Percentiles rank a stretch among this genome's conserved stretches.
Conservation (phyloP, 1,140 invertebrate genomes). For the Scylla paramamosain region DNA sequence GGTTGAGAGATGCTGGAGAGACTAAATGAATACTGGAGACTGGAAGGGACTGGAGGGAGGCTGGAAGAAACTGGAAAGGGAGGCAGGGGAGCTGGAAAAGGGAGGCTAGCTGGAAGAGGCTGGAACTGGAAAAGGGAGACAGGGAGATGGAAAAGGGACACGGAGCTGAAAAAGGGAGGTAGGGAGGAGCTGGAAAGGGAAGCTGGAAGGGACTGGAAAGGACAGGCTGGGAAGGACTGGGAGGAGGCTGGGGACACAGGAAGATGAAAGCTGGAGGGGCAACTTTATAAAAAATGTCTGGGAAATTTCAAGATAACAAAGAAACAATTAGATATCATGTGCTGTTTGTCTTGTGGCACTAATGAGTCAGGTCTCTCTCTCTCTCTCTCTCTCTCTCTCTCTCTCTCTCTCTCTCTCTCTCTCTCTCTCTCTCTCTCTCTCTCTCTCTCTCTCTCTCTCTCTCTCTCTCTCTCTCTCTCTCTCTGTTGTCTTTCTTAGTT, state of each 20-base stretch:
- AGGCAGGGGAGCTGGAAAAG: no score
- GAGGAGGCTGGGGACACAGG: no score
- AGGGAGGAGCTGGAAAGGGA: no score
- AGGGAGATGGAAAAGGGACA: no score
- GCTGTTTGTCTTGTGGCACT: conserved; percentile 26
- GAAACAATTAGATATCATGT: conserved; percentile 38
- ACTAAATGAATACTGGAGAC: neutral
- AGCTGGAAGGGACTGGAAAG: no score
- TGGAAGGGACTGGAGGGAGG: neutral
- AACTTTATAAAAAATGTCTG: neutral
- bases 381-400: conserved; percentile 35
- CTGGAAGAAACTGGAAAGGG: no score
- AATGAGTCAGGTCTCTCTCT: neutral
- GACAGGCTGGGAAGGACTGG: no score
- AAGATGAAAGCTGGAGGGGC: neutral
- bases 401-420: conserved; percentile 35
- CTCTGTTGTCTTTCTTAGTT: neutral
- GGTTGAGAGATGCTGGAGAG: neutral
- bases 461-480: conserved; percentile 33
- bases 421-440: conserved; percentile 26
- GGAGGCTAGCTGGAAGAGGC: no score
- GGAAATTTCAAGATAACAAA: neutral
- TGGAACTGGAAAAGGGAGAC: no score
- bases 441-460: conserved; percentile 26
- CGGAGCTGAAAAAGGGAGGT: no score